Base-by-base conservation (phyloP, 2,888 invertebrate species). In the Callyntrura guangdongensis region DNA sequence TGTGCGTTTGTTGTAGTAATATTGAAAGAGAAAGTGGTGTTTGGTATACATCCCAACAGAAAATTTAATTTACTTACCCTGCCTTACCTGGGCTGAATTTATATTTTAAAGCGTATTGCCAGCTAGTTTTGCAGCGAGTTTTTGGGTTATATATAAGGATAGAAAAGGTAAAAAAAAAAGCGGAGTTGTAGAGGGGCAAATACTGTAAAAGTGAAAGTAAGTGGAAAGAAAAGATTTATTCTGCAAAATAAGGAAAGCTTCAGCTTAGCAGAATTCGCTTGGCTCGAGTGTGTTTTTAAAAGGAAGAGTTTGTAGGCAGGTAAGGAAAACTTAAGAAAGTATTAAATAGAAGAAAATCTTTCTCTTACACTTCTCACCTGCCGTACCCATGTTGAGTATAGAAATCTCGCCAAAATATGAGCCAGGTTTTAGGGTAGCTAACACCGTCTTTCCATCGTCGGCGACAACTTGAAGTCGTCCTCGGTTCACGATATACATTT, bases 361-460 rank as follows among this genome's bases (percentile, higher is more conserved):
- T 91, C 64, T 82, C 91, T 88, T 86, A 91, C 84, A 90, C 83
- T 82, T 86, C 91, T 81, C 89, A 98, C 98, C 98, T 97, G 99
- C 99, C 95, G 99, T 99, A 96, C 99, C 99, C 98, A 99, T 98
- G 97, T 99, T 99, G 96, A 99, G 97, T 96, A 99, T 99, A 96
- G 98, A 98, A 96, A 99, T 99, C 96, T 99, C 99, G 95, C 99
- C 99, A 96, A 99, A 99, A 97, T 99, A 99, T 95, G 99, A 99
- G 95, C 99, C 99, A 94, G 99, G 99, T 96, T 98, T 98, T 95
- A 99, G 97, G 94, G 99, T 99, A 94, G 99, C 99, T 95, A 99
- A 96, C 94, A 99, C 99, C 86, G 98, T 98, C 95, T 98, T 97
- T 94, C 98, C 98, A 95, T 98, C 98, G 96, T 99, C 98, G 92